Evolutionary conservation across 2,888 invertebrate species (phyloP).

Genomic region (Luperina testacea): DNA sequence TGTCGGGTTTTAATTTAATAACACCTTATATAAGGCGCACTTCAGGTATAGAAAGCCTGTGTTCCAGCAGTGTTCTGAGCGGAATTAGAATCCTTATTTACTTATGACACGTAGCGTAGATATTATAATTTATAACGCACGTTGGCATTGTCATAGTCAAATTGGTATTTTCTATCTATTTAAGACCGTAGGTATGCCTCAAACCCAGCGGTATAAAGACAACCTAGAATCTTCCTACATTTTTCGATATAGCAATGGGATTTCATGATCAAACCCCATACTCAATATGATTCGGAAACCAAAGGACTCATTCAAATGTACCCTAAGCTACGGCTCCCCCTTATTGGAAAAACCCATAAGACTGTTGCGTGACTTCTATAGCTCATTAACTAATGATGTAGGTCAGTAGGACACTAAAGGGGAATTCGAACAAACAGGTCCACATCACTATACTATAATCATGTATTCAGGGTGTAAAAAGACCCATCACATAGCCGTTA

Average conservation of each 20-base stretch:
- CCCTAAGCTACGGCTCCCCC: background rate
- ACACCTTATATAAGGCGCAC: background rate
- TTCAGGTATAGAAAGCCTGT: background rate
- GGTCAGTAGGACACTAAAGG: slow-evolving; percentile 45
- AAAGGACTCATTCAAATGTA: background rate
- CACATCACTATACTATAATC: background rate
- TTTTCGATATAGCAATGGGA: background rate
- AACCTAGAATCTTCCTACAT: background rate
- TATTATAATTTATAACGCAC: background rate
- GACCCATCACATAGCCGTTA: background rate
- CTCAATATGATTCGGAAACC: background rate
- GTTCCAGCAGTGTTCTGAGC: background rate
- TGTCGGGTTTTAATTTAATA: no score
- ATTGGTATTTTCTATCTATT: background rate
- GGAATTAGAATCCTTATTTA: background rate
- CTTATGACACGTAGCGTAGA: background rate
- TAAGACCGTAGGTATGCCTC: background rate
- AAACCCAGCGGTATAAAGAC: background rate
- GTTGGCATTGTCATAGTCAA: background rate
- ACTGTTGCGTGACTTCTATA: slow-evolving; percentile 23
- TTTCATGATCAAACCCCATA: background rate
- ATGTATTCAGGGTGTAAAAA: background rate
- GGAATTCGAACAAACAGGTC: background rate
- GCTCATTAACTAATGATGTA: slow-evolving; percentile 4
- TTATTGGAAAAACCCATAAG: background rate